Conservation (phyloP, 35 echinoderm and acorn worm species). For the Lytechinus variegatus region DNA sequence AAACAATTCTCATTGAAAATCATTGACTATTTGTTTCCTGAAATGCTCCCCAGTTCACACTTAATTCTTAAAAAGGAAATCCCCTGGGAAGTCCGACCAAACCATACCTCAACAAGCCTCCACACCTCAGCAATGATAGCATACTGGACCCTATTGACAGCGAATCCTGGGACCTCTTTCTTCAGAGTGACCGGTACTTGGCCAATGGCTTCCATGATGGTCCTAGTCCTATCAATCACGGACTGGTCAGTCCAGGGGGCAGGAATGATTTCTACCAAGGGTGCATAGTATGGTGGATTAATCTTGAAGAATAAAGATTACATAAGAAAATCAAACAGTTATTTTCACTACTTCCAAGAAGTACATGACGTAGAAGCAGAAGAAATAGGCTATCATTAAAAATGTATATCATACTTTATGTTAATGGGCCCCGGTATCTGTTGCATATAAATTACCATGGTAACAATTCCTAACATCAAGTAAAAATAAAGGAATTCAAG, state of each 20-base stretch:
- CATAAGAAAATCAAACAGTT: background rate
- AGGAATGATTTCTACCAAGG: constrained; percentile 68
- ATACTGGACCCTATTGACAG: constrained; percentile 67
- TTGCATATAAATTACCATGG: no score
- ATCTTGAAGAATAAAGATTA: constrained; percentile 33
- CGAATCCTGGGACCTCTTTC: constrained; percentile 67
- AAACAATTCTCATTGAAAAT: no score
- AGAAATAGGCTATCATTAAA: no score
- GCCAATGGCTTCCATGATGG: constrained; percentile 55
- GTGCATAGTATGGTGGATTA: constrained; percentile 71
- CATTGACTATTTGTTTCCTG: no score
- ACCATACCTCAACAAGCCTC: constrained; percentile 53
- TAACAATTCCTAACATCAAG: no score
- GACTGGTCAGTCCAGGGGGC: constrained; percentile 63
- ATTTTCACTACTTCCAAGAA: no score
- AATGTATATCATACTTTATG: no score
- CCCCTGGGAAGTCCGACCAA: background rate
- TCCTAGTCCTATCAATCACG: constrained; percentile 51
- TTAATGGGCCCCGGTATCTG: no score
- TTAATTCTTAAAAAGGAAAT: no score
- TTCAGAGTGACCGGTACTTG: constrained; percentile 63
- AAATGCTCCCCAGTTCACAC: no score
- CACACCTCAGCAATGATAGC: constrained; percentile 58
- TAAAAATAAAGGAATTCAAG: no score
- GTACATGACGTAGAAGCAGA: no score